Conservation (phyloP, 2,888 invertebrate species). For the Hirtodrosophila alboralis region DNA sequence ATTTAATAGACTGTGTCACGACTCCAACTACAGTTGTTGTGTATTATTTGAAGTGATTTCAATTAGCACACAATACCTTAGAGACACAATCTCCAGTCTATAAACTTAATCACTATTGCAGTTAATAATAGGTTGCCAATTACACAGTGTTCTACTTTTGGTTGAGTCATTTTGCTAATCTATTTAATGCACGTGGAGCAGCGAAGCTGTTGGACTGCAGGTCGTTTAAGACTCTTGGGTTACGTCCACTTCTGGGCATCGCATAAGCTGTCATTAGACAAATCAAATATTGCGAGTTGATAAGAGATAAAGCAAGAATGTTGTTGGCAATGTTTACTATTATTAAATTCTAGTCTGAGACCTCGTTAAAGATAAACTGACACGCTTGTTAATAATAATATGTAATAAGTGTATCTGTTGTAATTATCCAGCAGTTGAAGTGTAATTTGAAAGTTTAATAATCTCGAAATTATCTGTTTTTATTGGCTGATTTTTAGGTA, state of each 20-base stretch:
- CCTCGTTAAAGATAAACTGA: conserved; percentile 24
- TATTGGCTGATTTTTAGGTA: conserved; percentile 15
- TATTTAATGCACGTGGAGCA: neutral
- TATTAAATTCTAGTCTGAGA: conserved; percentile 23
- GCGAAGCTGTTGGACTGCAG: conserved; percentile 2
- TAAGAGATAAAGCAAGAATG: conserved; percentile 42
- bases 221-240: neutral
- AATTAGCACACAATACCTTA: conserved; percentile 15
- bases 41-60: conserved; percentile 2
- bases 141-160: conserved; percentile 17
- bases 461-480: conserved; percentile 4
- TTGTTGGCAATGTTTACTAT: conserved; percentile 32
- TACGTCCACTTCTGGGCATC: conserved; percentile 22
- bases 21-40: neutral
- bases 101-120: conserved; percentile 7
- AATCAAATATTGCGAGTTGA: conserved; percentile 29
- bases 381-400: neutral
- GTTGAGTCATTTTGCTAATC: conserved; percentile 25
- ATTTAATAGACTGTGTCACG: conserved; percentile 3
- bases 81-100: conserved; percentile 7
- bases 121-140: conserved; percentile 21
- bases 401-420: conserved; percentile 2
- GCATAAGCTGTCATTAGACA: conserved; percentile 24
- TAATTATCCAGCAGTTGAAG: neutral
- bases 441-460: conserved; percentile 1